Conservation (phyloP, 2,113 vertebrate species). For the Ameiurus melas region DNA sequence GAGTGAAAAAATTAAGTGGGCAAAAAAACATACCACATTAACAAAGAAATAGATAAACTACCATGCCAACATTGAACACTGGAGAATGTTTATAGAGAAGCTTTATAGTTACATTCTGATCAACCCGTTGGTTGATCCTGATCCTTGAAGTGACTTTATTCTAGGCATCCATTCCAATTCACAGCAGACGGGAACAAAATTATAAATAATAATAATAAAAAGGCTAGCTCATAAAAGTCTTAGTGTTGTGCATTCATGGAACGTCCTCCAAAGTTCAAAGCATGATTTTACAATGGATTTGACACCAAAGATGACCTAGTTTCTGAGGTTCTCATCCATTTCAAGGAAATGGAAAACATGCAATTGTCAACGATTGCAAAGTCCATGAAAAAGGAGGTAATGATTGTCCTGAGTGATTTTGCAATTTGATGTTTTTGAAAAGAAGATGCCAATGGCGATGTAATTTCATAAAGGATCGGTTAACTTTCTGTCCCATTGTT, state of each 20-base stretch:
- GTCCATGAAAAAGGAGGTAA: too few relatives aligned
- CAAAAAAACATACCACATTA: neutral
- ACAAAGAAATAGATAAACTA: neutral
- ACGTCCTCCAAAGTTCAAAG: neutral
- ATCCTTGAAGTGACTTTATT: neutral
- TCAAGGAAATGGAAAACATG: neutral
- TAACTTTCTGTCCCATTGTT: neutral
- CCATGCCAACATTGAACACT: neutral
- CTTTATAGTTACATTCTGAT: neutral
- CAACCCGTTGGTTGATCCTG: neutral
- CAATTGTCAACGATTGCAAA: neutral
- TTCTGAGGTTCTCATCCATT: neutral
- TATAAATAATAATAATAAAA: neutral
- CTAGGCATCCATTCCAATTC: neutral
- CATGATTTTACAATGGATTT: neutral
- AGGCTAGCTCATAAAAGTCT: neutral
- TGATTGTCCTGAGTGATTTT: neutral
- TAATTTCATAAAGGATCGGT: neutral
- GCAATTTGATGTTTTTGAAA: neutral
- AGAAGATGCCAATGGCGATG: neutral
- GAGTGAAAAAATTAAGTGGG: neutral
- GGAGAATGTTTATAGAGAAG: neutral
- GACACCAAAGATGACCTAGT: neutral
- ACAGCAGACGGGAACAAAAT: neutral
- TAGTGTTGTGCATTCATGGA: neutral